Evolutionary conservation across 2,888 invertebrate genomes (phyloP), one percentile per base, ranked within the genome.

Genomic region (Phaonia tiefii): DNA sequence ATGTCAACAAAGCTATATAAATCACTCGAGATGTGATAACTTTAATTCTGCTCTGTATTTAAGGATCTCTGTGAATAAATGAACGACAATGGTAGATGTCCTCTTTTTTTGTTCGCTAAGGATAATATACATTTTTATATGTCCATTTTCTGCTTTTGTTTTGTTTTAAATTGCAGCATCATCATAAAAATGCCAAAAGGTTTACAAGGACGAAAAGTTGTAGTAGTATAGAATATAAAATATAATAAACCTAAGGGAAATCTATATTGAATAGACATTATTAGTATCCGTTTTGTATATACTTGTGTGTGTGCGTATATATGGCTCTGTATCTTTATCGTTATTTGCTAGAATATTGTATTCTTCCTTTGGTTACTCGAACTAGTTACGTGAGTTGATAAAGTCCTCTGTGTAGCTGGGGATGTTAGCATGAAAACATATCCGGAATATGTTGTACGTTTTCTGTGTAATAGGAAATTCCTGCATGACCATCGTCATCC

Each of bases 231-330:
- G 54, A 15, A 46, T 25, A 56, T 63, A 63, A 75, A 37, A 76
- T 46, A 71, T 42, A 65, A 80, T 76, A 76, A 80, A 69, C 76
- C 65, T 80, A 60, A 80, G 80, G 77, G 76, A 80, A 80, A 80
- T 80, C 73, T 76, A 70, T 80, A 80, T 80, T 80, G 73, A 80
- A 80, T 39, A 74, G 49, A 74, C 76, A 80, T 80, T 77, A 80
- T 80, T 80, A 74, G 73, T 77, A 77, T 80, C 67, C 69, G 69
- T 77, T 76, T 3, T 73, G 11, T 58, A 17, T 11, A 10, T 44
- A 39, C 58, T 56, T 69, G 65, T 58, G 17, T 49, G 54, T 17
- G 7, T 4, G 66, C 1, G 65, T 42, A 37, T 73, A 20, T 66
- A 49, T 49, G 60, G 63, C 73, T 22, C 58, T 71, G n/a, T 80